Percentiles rank a stretch among this genome's conserved stretches.
These are phyloP conservation scores for Tauraco erythrolophus DNA, from an alignment of 2,113 vertebrate genomes.

Conservation along the genomic window DNA sequence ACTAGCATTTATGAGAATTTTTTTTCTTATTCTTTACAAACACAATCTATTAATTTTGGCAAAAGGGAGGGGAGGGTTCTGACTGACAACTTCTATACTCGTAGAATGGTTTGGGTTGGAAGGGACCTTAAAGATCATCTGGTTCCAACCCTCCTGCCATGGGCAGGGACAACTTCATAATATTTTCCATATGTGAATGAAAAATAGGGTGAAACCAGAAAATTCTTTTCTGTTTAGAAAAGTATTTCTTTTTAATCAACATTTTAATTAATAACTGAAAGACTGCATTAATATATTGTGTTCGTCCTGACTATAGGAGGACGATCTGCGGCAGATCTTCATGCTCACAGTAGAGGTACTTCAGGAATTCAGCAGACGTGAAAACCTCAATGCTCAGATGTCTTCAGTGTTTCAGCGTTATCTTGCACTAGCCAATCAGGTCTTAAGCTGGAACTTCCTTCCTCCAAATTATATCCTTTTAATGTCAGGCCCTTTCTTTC, in stretches of 20 bases:
- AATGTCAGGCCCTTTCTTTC: background rate
- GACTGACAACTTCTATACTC: background rate
- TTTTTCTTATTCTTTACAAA: background rate
- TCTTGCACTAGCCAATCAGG: conserved; percentile 95
- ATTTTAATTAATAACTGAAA: background rate
- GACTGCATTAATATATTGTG: background rate
- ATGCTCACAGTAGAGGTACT: conserved; percentile 95
- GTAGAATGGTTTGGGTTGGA: too few species aligned
- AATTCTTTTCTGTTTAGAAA: background rate
- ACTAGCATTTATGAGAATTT: background rate
- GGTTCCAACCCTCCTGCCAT: too few species aligned
- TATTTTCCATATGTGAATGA: background rate
- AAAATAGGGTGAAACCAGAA: background rate
- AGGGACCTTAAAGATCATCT: too few species aligned
- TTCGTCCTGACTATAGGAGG: conserved; percentile 81
- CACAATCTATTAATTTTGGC: background rate
- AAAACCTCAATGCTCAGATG: conserved; percentile 96
- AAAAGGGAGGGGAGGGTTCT: background rate
- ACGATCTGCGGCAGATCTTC: conserved; percentile 94
- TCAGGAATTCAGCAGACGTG: conserved; percentile 95
- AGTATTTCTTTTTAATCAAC: background rate
- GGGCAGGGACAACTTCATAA: background rate
- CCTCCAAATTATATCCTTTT: conserved; percentile 99
- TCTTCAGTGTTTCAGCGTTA: conserved; percentile 98
- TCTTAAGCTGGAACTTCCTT: conserved; percentile 99